Conservation (phyloP, 2,113 vertebrate species). For the Haemorhous mexicanus region DNA sequence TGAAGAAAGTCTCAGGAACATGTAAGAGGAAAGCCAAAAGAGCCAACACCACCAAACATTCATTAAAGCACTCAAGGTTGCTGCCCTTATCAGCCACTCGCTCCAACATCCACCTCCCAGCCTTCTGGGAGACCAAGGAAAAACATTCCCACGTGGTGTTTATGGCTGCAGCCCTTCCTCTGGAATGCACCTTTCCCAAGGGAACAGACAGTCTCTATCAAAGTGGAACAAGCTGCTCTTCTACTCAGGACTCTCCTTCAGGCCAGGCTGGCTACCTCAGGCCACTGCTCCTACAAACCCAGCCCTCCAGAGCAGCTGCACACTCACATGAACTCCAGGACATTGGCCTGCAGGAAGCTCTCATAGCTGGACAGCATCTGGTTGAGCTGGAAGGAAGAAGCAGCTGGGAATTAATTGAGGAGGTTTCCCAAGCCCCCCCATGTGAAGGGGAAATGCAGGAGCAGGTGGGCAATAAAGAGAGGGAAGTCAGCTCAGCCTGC, state of each 20-base stretch:
- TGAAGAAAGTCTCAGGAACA: background rate
- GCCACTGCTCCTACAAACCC: background rate
- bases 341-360: background rate
- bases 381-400: conserved; percentile 16
- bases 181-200: background rate
- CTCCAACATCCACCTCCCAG: background rate
- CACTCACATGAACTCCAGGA: conserved; percentile 42
- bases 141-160: background rate
- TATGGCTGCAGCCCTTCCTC: background rate
- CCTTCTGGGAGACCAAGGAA: background rate
- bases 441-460: fast-evolving
- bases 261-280: background rate
- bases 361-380: background rate
- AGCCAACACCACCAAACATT: background rate
- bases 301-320: background rate
- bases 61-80: fast-evolving
- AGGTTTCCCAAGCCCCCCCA: background rate
- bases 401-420: fast-evolving
- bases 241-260: fast-evolving
- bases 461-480: too few relatives aligned
- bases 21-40: background rate
- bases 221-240: background rate
- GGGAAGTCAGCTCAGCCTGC: background rate
- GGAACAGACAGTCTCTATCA: background rate
- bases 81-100: background rate